Conservation (phyloP, 2,113 vertebrate genomes). For the Henicopernis longicauda region DNA sequence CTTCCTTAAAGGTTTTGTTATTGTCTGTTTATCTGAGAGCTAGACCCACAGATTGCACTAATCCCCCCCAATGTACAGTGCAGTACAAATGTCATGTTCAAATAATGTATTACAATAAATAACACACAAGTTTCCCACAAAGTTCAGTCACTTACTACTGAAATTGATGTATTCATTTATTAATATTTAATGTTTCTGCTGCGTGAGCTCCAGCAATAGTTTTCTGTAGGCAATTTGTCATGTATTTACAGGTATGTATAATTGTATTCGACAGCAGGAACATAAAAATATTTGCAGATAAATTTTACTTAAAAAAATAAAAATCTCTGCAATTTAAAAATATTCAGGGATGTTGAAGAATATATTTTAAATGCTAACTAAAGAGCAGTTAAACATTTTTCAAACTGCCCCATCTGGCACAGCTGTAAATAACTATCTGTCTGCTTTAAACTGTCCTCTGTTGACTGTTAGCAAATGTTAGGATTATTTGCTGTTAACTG, state of each 20-base stretch:
- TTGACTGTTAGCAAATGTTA: slow-evolving; percentile 9
- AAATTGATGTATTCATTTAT: not conserved
- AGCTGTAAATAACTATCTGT: slow-evolving; percentile 29
- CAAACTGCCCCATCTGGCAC: not conserved
- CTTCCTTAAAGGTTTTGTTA: not conserved
- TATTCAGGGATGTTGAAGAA: not conserved
- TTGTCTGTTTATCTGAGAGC: not conserved
- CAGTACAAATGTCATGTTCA: not conserved
- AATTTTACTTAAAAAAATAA: not conserved
- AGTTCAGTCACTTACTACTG: not conserved
- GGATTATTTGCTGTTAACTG: not conserved
- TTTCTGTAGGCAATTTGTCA: not conserved
- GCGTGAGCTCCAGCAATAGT: not conserved
- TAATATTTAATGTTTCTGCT: not conserved
- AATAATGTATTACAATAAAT: not conserved
- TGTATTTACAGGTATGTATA: not conserved
- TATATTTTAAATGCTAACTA: not conserved
- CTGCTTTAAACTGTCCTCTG: not conserved
- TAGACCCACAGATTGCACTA: not conserved
- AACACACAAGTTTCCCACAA: not conserved
- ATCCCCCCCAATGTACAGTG: not conserved
- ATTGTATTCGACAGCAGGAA: not conserved
- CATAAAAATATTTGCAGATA: not conserved
- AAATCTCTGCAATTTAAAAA: not conserved
- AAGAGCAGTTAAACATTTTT: not conserved